These are phyloP conservation scores for Mimachlamys varia DNA, from an alignment of 2,888 invertebrate species.

Conservation along the genomic window DNA sequence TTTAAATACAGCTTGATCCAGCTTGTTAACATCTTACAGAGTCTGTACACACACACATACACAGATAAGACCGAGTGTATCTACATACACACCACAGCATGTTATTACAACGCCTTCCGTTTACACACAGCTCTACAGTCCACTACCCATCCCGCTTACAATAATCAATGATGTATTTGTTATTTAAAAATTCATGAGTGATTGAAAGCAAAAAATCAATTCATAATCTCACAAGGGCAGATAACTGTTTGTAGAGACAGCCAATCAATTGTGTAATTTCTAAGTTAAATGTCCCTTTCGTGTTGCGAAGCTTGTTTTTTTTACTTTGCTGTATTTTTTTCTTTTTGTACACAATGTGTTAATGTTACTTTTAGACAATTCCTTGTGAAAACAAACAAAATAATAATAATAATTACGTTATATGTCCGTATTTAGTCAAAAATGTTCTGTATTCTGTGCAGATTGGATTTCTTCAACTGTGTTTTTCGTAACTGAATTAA, in stretches of 20 bases:
- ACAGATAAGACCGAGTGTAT: not conserved
- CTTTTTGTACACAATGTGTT: too few relatives aligned
- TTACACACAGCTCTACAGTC: not conserved
- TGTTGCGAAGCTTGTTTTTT: too few relatives aligned
- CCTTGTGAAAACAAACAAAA: too few relatives aligned
- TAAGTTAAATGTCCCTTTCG: too few relatives aligned
- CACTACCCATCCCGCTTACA: not conserved
- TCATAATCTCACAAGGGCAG: not conserved
- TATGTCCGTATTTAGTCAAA: too few relatives aligned
- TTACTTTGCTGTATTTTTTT: too few relatives aligned
- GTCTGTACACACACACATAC: not conserved
- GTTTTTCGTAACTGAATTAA: too few relatives aligned
- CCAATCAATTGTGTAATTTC: not conserved
- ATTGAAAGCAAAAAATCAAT: not conserved
- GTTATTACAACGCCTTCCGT: not conserved
- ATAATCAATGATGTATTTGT: not conserved
- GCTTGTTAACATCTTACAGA: constrained; percentile 5
- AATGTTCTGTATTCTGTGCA: too few relatives aligned
- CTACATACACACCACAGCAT: not conserved
- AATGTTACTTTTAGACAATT: too few relatives aligned
- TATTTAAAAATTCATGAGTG: not conserved
- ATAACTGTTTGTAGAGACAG: not conserved
- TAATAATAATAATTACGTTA: too few relatives aligned
- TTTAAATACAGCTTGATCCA: constrained; percentile 8
- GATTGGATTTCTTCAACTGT: too few relatives aligned